Evolutionary conservation across 2,888 invertebrate genomes (phyloP).

Genomic region (Campopleginae sp.): DNA sequence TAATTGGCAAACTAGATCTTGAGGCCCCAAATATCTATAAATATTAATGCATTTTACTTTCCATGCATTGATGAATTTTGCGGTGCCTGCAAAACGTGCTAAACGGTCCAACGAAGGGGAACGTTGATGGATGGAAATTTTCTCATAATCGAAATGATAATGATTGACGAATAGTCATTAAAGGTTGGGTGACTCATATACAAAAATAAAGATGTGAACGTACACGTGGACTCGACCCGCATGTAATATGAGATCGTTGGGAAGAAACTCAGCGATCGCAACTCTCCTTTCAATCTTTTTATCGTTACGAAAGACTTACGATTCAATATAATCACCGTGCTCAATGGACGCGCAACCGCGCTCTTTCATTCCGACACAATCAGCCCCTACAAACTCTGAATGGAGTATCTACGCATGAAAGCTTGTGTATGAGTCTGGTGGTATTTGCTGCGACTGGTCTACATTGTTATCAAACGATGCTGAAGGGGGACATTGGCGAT

Average conservation of each 20-base stretch:
- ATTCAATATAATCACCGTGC: conserved; percentile 60
- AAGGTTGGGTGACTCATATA: not conserved
- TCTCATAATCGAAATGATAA: not conserved
- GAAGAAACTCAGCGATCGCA: conserved; percentile 54
- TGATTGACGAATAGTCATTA: not conserved
- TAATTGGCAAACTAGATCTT: too few relatives aligned
- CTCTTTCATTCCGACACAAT: conserved; percentile 66
- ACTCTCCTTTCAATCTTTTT: conserved; percentile 55
- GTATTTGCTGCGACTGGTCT: conserved; percentile 16
- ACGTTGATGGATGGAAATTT: not conserved
- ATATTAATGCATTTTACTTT: too few relatives aligned
- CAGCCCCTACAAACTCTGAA: conserved; percentile 55
- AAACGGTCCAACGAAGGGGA: not conserved
- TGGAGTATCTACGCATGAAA: conserved; percentile 25
- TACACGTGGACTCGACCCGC: conserved; percentile 53
- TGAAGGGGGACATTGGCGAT: conserved; percentile 53
- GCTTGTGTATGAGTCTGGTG: not conserved
- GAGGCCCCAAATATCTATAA: too few relatives aligned
- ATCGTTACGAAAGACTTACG: conserved; percentile 45
- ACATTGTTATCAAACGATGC: conserved; percentile 48
- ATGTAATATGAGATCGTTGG: conserved; percentile 62
- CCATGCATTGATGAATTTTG: not conserved
- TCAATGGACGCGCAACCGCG: conserved; percentile 65
- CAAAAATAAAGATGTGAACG: conserved; percentile 5
- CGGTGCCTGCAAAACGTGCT: not conserved